phyloP scores from a whole-genome alignment of 1,140 invertebrate species.

The Penaeus indicus region DNA sequence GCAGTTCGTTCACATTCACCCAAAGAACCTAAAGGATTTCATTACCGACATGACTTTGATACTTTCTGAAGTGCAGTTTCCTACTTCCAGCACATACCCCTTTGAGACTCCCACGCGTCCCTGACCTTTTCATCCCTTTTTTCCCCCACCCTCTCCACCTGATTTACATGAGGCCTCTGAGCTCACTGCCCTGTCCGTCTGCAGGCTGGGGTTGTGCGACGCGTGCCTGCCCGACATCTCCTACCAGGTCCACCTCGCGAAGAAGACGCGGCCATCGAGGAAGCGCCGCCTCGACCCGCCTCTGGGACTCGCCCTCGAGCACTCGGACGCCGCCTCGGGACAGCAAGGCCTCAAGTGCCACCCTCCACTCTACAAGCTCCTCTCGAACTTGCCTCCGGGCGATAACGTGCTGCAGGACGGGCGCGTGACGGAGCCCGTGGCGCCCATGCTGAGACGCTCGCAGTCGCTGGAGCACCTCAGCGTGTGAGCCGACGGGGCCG shows the following conservation, averaged over 20 bases:
- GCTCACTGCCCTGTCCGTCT: too few relatives aligned
- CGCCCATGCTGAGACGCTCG: slow-evolving; percentile 1
- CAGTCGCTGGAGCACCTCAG: slow-evolving; percentile 29
- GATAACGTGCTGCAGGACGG: background rate
- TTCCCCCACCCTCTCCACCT: too few relatives aligned
- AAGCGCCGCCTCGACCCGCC: background rate
- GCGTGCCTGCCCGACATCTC: slow-evolving; percentile 32
- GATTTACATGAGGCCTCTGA: background rate
- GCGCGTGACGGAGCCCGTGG: background rate
- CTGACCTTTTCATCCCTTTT: too few relatives aligned
- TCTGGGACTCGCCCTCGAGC: background rate
- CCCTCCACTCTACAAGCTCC: slow-evolving; percentile 22
- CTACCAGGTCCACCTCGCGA: slow-evolving; percentile 6
- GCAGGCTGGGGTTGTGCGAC: slow-evolving; percentile 3
- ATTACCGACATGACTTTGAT: too few relatives aligned
- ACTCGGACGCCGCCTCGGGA: background rate
- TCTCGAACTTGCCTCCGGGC: slow-evolving; percentile 34
- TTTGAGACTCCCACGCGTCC: too few relatives aligned
- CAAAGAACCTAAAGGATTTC: too few relatives aligned
- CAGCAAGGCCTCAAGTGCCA: slow-evolving; percentile 18
- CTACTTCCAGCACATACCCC: too few relatives aligned
- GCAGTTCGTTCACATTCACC: too few relatives aligned
- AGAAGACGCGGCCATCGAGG: background rate
- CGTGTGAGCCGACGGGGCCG: background rate
- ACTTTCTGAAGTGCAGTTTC: too few relatives aligned